These are phyloP conservation scores for Volucella inflata DNA, from an alignment of 2,888 invertebrate species.

Conservation along the genomic window DNA sequence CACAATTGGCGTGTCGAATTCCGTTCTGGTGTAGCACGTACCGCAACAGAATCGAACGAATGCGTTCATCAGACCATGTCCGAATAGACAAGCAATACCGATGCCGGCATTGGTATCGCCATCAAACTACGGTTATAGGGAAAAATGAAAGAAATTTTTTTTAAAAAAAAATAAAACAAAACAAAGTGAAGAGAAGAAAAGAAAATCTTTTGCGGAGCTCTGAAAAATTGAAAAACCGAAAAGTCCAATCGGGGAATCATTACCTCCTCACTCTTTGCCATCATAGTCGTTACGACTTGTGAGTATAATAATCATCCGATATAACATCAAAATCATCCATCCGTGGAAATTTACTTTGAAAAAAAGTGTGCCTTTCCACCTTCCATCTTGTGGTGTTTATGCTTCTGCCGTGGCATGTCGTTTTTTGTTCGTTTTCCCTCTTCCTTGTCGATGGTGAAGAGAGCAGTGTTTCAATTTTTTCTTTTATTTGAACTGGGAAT, in stretches of 20 bases:
- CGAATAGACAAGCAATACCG: constrained; percentile 26
- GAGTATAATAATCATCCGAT: constrained; percentile 59
- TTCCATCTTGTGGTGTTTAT: constrained; percentile 9
- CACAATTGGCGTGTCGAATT: constrained; percentile 74
- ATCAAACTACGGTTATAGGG: constrained; percentile 35
- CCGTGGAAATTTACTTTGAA: constrained; percentile 51
- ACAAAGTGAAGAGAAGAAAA: not conserved
- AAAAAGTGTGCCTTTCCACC: not conserved
- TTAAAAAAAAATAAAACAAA: constrained; percentile 7
- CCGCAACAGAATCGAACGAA: constrained; percentile 66
- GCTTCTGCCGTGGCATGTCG: not conserved
- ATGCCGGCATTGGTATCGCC: no score
- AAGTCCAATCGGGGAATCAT: constrained; percentile 53
- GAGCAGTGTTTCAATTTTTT: not conserved
- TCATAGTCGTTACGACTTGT: constrained; percentile 52
- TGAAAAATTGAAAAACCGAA: constrained; percentile 16
- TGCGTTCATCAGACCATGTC: constrained; percentile 68
- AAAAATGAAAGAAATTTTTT: constrained; percentile 4
- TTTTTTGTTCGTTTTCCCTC: not conserved
- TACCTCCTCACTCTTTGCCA: constrained; percentile 36
- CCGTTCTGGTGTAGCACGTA: constrained; percentile 75
- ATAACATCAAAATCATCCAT: constrained; percentile 64
- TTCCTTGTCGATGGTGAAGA: constrained; percentile 16
- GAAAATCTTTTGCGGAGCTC: not conserved
- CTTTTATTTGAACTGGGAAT: constrained; percentile 23